Conservation (phyloP, 2,888 invertebrate species). For the Steromphala cineraria region DNA sequence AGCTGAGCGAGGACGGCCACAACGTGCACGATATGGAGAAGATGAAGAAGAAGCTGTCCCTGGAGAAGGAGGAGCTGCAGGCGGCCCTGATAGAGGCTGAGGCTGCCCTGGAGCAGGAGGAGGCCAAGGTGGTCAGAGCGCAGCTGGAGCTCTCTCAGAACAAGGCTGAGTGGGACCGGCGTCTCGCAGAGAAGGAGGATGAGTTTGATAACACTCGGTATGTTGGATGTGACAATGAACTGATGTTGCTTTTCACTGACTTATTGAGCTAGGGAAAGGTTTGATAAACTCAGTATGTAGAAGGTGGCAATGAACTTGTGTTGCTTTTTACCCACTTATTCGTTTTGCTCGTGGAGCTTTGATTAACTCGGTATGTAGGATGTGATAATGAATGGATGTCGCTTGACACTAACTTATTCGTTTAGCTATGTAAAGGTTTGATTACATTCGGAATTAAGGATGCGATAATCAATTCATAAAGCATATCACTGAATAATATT, state of each 20-base stretch:
- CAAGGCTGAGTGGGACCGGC: conserved; percentile 98
- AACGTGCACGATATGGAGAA: conserved; percentile 99
- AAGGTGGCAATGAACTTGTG: too few species aligned
- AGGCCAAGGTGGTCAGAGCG: conserved; percentile 93
- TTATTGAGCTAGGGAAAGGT: not conserved
- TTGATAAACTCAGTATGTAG: too few species aligned
- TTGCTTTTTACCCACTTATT: too few species aligned
- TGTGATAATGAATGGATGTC: conserved; percentile 27
- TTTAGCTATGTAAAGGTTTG: too few species aligned
- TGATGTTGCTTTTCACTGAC: not conserved
- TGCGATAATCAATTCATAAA: too few species aligned
- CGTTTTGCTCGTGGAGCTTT: too few species aligned
- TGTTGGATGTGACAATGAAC: conserved; percentile 30
- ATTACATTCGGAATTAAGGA: too few species aligned
- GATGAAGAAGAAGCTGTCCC: conserved; percentile 97
- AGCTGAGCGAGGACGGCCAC: conserved; percentile 99
- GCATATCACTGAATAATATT: too few species aligned
- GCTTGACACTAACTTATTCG: not conserved
- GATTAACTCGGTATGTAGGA: conserved; percentile 87
- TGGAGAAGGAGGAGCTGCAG: conserved; percentile 99
- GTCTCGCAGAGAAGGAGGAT: conserved; percentile 99
- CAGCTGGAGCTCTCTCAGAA: conserved; percentile 99
- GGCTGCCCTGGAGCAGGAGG: conserved; percentile 99
- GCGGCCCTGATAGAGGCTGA: conserved; percentile 99
- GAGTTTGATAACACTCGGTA: conserved; percentile 97